Base-by-base conservation (phyloP, 2,888 invertebrate genomes). In the Platycnemis pennipes region DNA sequence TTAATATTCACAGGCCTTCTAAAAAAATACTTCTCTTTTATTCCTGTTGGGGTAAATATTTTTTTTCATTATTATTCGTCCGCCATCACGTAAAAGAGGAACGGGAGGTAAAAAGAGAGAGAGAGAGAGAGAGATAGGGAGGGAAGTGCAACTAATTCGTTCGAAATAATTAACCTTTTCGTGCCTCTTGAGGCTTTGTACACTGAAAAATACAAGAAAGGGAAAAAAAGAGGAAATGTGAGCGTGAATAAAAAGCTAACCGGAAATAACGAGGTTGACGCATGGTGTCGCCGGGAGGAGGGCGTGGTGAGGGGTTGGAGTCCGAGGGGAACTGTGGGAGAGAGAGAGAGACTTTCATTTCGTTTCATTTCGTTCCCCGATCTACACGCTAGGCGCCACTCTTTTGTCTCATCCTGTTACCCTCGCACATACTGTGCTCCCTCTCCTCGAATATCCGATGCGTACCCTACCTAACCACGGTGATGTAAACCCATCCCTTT, bases 331-430 rank as follows among this genome's bases (percentile, higher is more conserved):
- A 19, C 44, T 63, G 45, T 63, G 69, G 77, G 49, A 26, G 37
- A 13, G 53, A 8, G 49, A n/a, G 37, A 22, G 63, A 37, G 85
- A 94, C 94, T 94, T n/a, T 94, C 94, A 94, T 94, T 91, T 46
- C 88, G 56, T 91, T n/a, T n/a, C n/a, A n/a, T n/a, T n/a, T n/a
- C 49, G 87, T 95, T 94, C 94, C 95, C 95, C 95, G 95, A 95
- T 95, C 94, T 95, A 94, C 95, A 94, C 95, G 94, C 89, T 88
- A 45, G 53, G 94, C 94, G 53, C 87, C 94, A 63, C 86, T 94
- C 94, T 94, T 95, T 94, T 95, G 95, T 95, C 95, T 96, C 94
- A 88, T 86, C 95, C 95, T 96, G 96, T 96, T 96, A 95, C 95
- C 95, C 96, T 95, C 96, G 96, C 95, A 95, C 95, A 95, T 95